Conservation (phyloP, 2,888 invertebrate species). For the Sturmia bella region DNA sequence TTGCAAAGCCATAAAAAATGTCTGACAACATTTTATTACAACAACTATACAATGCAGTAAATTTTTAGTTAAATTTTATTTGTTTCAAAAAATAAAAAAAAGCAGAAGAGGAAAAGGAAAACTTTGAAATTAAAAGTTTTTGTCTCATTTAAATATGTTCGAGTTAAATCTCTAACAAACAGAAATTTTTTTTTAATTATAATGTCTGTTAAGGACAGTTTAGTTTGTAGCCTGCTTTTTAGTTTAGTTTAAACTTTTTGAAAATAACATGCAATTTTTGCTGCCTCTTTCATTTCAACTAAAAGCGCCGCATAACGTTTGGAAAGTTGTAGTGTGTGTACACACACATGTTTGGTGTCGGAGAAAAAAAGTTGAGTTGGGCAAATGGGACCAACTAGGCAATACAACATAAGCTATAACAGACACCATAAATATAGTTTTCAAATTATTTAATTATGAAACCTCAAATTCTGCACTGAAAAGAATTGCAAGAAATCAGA, state of each 20-base stretch:
- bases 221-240: slow-evolving; percentile 29
- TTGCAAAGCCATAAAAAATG: slow-evolving; percentile 58
- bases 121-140: slow-evolving; percentile 66
- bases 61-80: slow-evolving; percentile 41
- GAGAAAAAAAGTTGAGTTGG: background rate
- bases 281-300: background rate
- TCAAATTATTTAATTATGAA: too few species aligned
- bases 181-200: slow-evolving; percentile 73
- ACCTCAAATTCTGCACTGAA: too few species aligned
- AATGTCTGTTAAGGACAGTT: slow-evolving; percentile 73
- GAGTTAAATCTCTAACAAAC: slow-evolving; percentile 33
- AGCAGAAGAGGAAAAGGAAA: too few species aligned
- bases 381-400: slow-evolving; percentile 40
- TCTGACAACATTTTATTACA: slow-evolving; percentile 45
- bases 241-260: background rate
- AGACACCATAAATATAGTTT: too few species aligned
- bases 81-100: slow-evolving; percentile 22
- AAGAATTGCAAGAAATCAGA: too few species aligned
- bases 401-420: too few species aligned
- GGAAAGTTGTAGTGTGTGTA: slow-evolving; percentile 24
- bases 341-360: background rate
- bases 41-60: slow-evolving; percentile 24
- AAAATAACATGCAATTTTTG: slow-evolving; percentile 7
- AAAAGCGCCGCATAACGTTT: slow-evolving; percentile 47
- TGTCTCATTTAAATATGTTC: slow-evolving; percentile 49